A percentile compares a stretch with the other conserved stretches of the same genome.
These are phyloP conservation scores for Peribatodes rhomboidaria DNA, from an alignment of 2,888 invertebrate species.

Conservation along the genomic window DNA sequence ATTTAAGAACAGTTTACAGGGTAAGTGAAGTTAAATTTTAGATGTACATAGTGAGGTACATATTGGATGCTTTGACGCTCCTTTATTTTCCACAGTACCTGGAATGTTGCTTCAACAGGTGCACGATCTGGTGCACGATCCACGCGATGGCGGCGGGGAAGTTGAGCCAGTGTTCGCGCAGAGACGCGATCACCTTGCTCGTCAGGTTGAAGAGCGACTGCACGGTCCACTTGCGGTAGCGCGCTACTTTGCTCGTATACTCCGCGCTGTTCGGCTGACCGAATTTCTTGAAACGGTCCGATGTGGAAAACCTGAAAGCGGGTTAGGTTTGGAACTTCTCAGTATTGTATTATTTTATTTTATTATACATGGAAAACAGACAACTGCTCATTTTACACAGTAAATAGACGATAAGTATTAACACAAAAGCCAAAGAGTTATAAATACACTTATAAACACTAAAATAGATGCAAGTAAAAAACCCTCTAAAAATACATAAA, in stretches of 20 bases:
- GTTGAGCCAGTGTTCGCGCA: conserved; percentile 94
- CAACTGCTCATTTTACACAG: no score
- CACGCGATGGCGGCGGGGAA: conserved; percentile 96
- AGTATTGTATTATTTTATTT: no score
- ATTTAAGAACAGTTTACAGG: no score
- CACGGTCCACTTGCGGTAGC: conserved; percentile 93
- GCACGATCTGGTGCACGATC: conserved; percentile 95
- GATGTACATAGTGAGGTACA: no score
- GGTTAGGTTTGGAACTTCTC: not conserved
- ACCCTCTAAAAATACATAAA: no score
- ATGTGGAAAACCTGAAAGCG: conserved; percentile 67
- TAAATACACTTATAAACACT: no score
- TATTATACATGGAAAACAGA: no score
- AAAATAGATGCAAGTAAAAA: no score
- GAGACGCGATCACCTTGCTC: conserved; percentile 92
- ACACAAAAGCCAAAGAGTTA: no score
- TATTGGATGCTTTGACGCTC: no score
- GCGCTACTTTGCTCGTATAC: conserved; percentile 90
- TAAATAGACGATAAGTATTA: no score
- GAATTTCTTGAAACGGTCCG: conserved; percentile 89
- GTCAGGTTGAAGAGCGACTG: conserved; percentile 92
- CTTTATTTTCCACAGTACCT: conserved; percentile 66
- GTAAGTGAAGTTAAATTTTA: no score
- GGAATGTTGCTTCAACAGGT: conserved; percentile 77
- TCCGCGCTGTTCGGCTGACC: conserved; percentile 91